These are phyloP conservation scores for Arrhamphus sclerolepis DNA, from an alignment of 2,797 vertebrate genomes.

Conservation along the genomic window DNA sequence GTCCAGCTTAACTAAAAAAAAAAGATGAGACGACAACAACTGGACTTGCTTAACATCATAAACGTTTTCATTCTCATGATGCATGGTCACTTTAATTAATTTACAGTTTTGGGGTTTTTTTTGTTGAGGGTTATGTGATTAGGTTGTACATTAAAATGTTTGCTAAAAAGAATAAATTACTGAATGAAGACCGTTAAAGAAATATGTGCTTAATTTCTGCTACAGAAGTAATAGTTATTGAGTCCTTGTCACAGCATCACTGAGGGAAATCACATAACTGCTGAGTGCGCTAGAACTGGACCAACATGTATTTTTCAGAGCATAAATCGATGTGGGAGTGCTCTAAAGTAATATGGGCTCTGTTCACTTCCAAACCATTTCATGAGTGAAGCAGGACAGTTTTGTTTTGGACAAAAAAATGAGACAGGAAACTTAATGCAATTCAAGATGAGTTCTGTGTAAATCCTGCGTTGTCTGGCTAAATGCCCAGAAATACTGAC, in stretches of 20 bases:
- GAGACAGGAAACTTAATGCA: conserved; percentile 9
- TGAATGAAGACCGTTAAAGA: conserved; percentile 2
- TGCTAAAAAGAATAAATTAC: neutral
- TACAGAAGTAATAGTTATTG: conserved; percentile 3
- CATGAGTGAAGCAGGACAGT: conserved; percentile 1
- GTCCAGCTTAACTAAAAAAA: conserved; percentile 27
- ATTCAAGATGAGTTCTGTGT: neutral
- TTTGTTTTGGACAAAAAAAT: conserved; percentile 19
- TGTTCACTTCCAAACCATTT: conserved; percentile 16
- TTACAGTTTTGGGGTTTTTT: too few species aligned
- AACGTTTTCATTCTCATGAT: conserved; percentile 20
- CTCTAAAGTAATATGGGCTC: conserved; percentile 1
- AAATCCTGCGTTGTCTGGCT: conserved; percentile 21
- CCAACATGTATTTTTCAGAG: conserved; percentile 10
- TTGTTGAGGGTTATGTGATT: neutral
- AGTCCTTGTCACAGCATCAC: neutral
- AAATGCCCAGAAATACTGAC: neutral
- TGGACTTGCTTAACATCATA: conserved; percentile 27
- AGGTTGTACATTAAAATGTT: conserved; percentile 4
- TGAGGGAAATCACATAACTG: conserved; percentile 10
- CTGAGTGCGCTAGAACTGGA: conserved; percentile 10
- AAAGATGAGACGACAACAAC: conserved; percentile 21
- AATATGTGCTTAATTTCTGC: conserved; percentile 3
- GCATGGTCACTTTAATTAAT: conserved; percentile 1
- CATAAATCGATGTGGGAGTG: neutral